Evolutionary conservation across 2,797 vertebrate genomes (phyloP).

Genomic region (Carcharodon carcharias): DNA sequence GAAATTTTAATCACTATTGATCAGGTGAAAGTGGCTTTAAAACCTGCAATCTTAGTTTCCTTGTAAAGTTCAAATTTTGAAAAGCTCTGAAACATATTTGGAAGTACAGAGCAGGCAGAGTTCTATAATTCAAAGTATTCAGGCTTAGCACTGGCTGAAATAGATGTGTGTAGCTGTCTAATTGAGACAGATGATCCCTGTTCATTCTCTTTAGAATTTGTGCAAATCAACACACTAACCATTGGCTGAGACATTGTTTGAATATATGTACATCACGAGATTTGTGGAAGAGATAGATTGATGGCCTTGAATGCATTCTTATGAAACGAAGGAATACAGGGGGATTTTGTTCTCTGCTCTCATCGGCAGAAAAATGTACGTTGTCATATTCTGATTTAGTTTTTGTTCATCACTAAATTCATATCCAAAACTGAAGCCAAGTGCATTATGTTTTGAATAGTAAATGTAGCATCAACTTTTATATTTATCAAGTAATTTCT

Average conservation of each 20-base stretch:
- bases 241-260: not conserved
- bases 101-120: not conserved
- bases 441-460: not conserved
- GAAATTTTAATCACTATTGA: not conserved
- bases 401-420: not conserved
- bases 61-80: not conserved
- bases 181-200: constrained; percentile 30
- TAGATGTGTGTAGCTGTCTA: constrained; percentile 8
- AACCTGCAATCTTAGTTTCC: not conserved
- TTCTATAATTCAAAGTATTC: not conserved
- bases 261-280: not conserved
- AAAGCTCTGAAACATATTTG: not conserved
- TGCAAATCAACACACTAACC: not conserved
- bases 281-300: constrained; percentile 15
- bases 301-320: not conserved
- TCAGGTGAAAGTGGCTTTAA: constrained; percentile 2
- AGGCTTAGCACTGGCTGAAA: not conserved
- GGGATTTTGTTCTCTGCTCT: not conserved
- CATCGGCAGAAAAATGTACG: not conserved
- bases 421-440: not conserved
- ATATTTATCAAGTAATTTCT: too few species aligned
- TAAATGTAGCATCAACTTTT: not conserved
- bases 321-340: not conserved
- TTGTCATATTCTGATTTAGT: not conserved
- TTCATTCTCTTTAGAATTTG: constrained; percentile 12